Percentiles rank a stretch among this genome's conserved stretches.
phyloP scores from a whole-genome alignment of 1,140 invertebrate genomes.

The Sarcophaga bullata region DNA sequence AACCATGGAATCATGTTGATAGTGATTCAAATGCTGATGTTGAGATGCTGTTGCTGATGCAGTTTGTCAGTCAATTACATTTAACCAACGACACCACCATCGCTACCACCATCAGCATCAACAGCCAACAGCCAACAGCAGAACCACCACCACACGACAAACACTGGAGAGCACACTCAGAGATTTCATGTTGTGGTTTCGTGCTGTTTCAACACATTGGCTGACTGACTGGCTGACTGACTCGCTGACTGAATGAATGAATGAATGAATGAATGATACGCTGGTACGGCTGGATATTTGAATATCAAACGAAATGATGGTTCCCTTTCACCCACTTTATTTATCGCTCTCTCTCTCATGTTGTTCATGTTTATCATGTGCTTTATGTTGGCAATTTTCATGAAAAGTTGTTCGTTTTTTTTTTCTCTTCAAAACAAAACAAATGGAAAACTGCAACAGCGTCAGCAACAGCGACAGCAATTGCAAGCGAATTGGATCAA shows the following conservation, averaged over 20 bases:
- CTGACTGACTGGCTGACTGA: not conserved
- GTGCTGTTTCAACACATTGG: constrained; percentile 32
- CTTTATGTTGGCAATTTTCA: constrained; percentile 9
- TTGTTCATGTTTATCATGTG: not conserved
- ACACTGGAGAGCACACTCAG: not conserved
- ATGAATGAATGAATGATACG: no score
- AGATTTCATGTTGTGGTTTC: constrained; percentile 40
- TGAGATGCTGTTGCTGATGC: not conserved
- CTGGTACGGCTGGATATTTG: not conserved
- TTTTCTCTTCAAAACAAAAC: not conserved
- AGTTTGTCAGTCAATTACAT: constrained; percentile 41
- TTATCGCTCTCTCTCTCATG: not conserved
- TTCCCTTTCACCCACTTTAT: not conserved
- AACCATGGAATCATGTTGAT: no score
- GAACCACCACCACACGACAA: no score
- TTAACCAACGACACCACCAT: not conserved
- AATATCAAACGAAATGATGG: not conserved
- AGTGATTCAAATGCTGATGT: not conserved
- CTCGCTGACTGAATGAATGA: not conserved
- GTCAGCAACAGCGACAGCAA: not conserved
- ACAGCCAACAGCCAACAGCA: no score
- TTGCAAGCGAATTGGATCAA: constrained; percentile 27
- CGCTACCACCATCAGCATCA: not conserved
- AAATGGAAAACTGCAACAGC: not conserved
- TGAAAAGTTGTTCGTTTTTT: not conserved